phyloP scores from a whole-genome alignment of 2,113 vertebrate genomes.

The Pardalotus punctatus region DNA sequence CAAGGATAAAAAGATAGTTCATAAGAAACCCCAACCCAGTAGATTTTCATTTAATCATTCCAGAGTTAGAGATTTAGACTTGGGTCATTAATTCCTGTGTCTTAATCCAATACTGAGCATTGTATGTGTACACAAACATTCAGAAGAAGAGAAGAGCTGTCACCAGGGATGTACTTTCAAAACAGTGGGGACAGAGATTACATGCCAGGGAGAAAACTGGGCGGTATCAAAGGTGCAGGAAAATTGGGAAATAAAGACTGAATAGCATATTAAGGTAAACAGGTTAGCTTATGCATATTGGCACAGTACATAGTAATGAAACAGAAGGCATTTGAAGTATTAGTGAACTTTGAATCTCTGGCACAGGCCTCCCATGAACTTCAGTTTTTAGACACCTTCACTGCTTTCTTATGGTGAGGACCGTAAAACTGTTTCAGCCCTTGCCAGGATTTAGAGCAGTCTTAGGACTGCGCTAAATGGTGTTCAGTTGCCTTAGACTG shows the following conservation, averaged over 20 bases:
- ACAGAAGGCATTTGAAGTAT: neutral
- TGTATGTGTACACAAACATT: neutral
- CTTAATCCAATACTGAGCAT: neutral
- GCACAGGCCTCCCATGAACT: neutral
- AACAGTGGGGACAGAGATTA: neutral
- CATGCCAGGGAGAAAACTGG: neutral
- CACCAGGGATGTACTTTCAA: neutral
- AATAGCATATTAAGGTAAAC: neutral
- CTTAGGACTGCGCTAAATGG: neutral
- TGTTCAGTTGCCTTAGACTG: neutral
- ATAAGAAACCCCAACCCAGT: neutral
- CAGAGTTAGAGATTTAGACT: neutral
- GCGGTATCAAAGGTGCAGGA: neutral
- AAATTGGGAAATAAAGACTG: neutral
- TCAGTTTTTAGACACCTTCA: neutral
- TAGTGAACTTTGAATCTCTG: neutral
- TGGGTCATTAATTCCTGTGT: neutral
- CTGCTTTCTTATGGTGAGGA: neutral
- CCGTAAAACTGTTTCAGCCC: neutral
- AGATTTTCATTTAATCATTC: conserved; percentile 14
- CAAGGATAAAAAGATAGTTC: neutral
- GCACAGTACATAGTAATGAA: neutral
- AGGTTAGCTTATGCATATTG: neutral
- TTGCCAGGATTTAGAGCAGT: neutral
- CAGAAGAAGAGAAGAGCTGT: neutral